Base-by-base conservation (phyloP, 2,113 vertebrate genomes). In the Nycticebus coucang region DNA sequence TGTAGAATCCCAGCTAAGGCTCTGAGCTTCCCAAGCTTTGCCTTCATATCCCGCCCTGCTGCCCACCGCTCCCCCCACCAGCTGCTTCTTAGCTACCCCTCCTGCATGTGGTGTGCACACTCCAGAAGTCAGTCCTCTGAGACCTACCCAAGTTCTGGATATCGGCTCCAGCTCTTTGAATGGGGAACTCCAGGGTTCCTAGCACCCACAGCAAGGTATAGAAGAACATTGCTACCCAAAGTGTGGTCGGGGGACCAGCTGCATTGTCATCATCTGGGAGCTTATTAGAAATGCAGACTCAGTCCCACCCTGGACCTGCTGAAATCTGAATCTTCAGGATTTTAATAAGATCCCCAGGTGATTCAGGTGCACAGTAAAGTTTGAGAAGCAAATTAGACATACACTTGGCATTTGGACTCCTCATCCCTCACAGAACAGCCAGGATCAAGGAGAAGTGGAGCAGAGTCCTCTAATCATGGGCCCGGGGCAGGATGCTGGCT, bases 261-360 rank as follows among this genome's bases (percentile, higher is more conserved):
- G 28, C 5, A 62, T 12, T 80, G 28, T 26, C 71, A 75, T 72
- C 35, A 62, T 18, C 60, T 87, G 13, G 18, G 24, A 87, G 28
- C 22, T 92, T 78, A 62, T 55, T 18, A 79, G 59, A 88, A 94
- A 91, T 26, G 45, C 13, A 64, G 66, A 90, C 33, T 55, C 84
- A 59, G n/a, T 77, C 41, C 28, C 15, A 37, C 50, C 30, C 78
- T 5, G 88, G 53, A 93, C n/a, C 35, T 37, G 30, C 53, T 24
- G 22, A 69, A 66, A 82, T 66, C 12, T 4, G 68, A 95, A 85
- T 35, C 50, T 87, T 57, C 18, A 35, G 53, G 28, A 72, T 66
- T 75, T 81, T 57, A 81, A 26, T 68, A 90, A 87, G 41, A 91
- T 64, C 18, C n/a, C 10, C 35, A 87, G 37, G 37, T 60, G 35